Percentiles rank a stretch among this genome's conserved stretches.
Conservation (phyloP, 1,140 invertebrate species). For the Drosophila sechellia region DNA sequence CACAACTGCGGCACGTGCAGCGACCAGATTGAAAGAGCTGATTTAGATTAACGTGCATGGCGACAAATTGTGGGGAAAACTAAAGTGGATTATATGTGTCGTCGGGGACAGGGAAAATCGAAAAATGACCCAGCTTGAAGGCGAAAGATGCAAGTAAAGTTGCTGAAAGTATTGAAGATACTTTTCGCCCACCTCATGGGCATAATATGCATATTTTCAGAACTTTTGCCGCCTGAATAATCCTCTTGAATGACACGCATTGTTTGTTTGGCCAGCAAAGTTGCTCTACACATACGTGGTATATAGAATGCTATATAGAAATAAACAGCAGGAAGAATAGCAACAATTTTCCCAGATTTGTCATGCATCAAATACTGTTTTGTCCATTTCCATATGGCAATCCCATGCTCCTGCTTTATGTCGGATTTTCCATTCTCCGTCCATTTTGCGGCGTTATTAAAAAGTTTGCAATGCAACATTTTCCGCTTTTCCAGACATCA, state of each 20-base stretch:
- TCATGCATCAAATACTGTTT: conserved; percentile 66
- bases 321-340: conserved; percentile 5
- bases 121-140: conserved; percentile 2
- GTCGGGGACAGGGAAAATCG: not conserved
- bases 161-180: not conserved
- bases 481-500: conserved; percentile 33
- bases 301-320: too few species aligned
- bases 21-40: conserved; percentile 34
- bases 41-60: conserved; percentile 62
- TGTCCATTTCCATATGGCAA: conserved; percentile 49
- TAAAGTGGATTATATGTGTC: conserved; percentile 25
- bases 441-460: conserved; percentile 71
- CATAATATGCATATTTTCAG: conserved; percentile 20
- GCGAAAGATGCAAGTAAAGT: not conserved
- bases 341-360: conserved; percentile 57
- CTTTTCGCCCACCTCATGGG: not conserved
- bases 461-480: conserved; percentile 67
- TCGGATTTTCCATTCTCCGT: conserved; percentile 37
- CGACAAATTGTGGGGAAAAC: conserved; percentile 35
- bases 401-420: conserved; percentile 1
- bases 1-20: conserved; percentile 51
- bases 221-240: conserved; percentile 27
- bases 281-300: conserved; percentile 1
- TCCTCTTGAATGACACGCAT: conserved; percentile 25
- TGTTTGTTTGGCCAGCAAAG: conserved; percentile 28